Percentiles rank a stretch among this genome's conserved stretches.
Evolutionary conservation across 1,140 invertebrate genomes (phyloP).

Genomic region (Brachionus manjavacas): DNA sequence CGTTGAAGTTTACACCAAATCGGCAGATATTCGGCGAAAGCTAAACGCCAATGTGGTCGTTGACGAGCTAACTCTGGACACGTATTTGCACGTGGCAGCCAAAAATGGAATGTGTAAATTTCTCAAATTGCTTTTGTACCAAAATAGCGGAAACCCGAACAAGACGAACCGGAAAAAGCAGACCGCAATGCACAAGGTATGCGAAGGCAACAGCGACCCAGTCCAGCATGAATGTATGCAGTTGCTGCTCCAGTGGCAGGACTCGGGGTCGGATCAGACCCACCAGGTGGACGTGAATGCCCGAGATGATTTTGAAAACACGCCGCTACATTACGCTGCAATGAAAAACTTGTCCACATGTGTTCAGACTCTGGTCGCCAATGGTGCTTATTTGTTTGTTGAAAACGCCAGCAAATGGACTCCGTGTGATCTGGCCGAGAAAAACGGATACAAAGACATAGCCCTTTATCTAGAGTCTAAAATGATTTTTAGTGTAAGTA

Average conservation of each 20-base stretch:
- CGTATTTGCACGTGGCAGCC: slow-evolving; percentile 66
- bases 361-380: slow-evolving; percentile 63
- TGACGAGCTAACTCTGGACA: slow-evolving; percentile 55
- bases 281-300: slow-evolving; percentile 31
- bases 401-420: slow-evolving; percentile 65
- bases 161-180: slow-evolving; percentile 56
- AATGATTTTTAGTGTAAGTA: slow-evolving; percentile 67
- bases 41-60: slow-evolving; percentile 2
- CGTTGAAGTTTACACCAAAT: background rate
- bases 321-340: slow-evolving; percentile 66
- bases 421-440: slow-evolving; percentile 66
- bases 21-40: background rate
- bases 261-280: slow-evolving; percentile 62
- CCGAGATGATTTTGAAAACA: slow-evolving; percentile 62
- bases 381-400: slow-evolving; percentile 63
- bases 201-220: slow-evolving; percentile 68
- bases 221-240: slow-evolving; percentile 65
- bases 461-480: slow-evolving; percentile 66
- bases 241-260: slow-evolving; percentile 63
- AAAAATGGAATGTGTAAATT: slow-evolving; percentile 64
- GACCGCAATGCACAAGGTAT: slow-evolving; percentile 65
- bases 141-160: slow-evolving; percentile 1
- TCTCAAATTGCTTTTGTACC: background rate
- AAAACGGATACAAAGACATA: slow-evolving; percentile 62
- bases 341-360: slow-evolving; percentile 64